These are phyloP conservation scores for Thamnophis sirtalis DNA, from an alignment of 2,113 vertebrate species.

Conservation along the genomic window DNA sequence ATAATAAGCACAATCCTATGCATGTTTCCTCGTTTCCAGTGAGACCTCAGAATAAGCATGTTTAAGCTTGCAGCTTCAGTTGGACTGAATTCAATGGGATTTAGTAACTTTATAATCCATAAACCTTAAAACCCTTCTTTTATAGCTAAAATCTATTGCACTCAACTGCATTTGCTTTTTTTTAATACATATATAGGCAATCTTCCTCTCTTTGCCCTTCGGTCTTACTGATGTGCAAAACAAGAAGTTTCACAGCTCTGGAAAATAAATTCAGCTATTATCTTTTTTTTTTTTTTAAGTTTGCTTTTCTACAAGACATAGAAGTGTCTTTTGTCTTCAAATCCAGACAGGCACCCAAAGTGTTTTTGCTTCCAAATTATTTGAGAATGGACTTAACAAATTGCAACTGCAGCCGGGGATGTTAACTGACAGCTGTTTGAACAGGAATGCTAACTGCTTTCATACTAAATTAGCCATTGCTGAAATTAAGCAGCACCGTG, in stretches of 20 bases:
- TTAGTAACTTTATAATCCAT: not conserved
- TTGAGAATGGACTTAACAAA: slow-evolving; percentile 47
- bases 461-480: slow-evolving; percentile 69
- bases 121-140: not conserved
- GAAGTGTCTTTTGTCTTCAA: slow-evolving; percentile 2
- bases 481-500: slow-evolving; percentile 61
- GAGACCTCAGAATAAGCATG: not conserved
- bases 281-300: not conserved
- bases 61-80: not conserved
- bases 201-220: not conserved
- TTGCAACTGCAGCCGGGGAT: slow-evolving; percentile 47
- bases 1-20: not conserved
- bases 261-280: not conserved
- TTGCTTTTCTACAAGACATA: not conserved
- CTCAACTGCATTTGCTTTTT: not conserved
- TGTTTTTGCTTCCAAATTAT: slow-evolving; percentile 42
- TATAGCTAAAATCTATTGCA: not conserved
- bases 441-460: slow-evolving; percentile 63
- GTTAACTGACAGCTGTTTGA: slow-evolving; percentile 66
- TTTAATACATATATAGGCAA: no score
- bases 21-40: not conserved
- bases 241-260: not conserved
- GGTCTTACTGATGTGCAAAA: not conserved
- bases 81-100: not conserved
- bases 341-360: slow-evolving; percentile 25